Base-by-base conservation (phyloP, 2,888 invertebrate genomes). In the Melieria omissa region DNA sequence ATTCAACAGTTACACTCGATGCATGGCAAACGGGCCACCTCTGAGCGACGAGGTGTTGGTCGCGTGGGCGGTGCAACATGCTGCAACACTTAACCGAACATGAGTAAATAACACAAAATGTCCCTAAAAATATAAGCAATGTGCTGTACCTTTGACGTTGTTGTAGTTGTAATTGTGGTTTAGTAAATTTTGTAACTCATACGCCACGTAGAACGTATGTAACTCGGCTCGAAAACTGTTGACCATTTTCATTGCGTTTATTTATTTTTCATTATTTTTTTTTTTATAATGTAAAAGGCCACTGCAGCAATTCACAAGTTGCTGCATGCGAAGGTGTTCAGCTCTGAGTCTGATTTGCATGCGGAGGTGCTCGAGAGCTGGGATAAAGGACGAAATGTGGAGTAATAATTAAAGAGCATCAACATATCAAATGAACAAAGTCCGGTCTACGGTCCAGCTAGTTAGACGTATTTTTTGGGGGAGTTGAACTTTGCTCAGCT, bases 401-500 rank as follows among this genome's bases (percentile, higher is more conserved):
- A 14, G 52, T 52, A 52, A 52, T 52, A 52, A 52, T 52, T 52
- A 52, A 52, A 52, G 14, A 14, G 52, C 52, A 52, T 52, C 52
- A 52, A 52, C 52, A 29, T 29, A 29, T 29, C 29, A 29, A 29
- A 29, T 29, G 29, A 29, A 29, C 29, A 29, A 29, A 29, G 29
- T 29, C 29, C 29, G 29, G 29, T 29, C 29, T 29, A 29, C 29
- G 29, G 29, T 29, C 29, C 29, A 29, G 29, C 29, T 29, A 29
- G 29, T 29, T 29, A 29, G 29, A 1, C 29, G 29, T 29, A 29
- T 29, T 29, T 29, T 29, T 29, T 29, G 29, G 29, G 29, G 29
- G 29, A 29, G 29, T 29, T 29, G 29, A 29, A 29, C 1, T 29
- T 29, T 29, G 29, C 2, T 29, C 3, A 29, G 29, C 29, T 29